phyloP scores from a whole-genome alignment of 2,888 invertebrate genomes.

The Ganaspis brasiliensis region DNA sequence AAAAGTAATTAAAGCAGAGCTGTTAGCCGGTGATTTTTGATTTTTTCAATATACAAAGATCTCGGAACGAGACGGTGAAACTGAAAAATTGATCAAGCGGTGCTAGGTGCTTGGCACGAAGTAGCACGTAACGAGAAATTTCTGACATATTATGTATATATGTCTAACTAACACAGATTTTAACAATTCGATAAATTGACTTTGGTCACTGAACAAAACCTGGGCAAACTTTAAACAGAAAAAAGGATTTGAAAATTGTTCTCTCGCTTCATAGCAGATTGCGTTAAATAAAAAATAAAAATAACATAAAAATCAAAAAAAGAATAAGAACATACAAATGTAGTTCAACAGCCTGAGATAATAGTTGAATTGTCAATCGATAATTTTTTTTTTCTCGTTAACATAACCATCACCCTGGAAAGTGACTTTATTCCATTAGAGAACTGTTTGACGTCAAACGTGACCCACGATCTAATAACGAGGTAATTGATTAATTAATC shows the following conservation, averaged over 20 bases:
- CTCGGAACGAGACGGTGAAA: constrained; percentile 20
- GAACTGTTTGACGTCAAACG: constrained; percentile 32
- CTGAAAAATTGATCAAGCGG: constrained; percentile 41
- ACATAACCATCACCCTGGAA: background rate
- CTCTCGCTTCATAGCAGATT: background rate
- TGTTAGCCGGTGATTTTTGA: constrained; percentile 20
- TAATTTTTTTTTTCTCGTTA: background rate
- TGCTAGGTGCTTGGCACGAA: constrained; percentile 40
- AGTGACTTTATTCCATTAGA: constrained; percentile 22
- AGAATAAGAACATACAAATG: background rate
- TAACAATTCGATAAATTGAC: constrained; percentile 32
- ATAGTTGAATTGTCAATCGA: background rate
- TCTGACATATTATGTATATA: background rate
- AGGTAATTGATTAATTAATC: constrained; percentile 37
- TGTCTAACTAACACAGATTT: constrained; percentile 16
- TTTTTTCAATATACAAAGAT: background rate
- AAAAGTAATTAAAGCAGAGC: constrained; percentile 6
- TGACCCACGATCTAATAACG: constrained; percentile 28
- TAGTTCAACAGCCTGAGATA: background rate
- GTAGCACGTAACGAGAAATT: constrained; percentile 32
- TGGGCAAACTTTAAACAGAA: background rate
- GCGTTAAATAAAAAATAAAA: background rate
- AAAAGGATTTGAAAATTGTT: background rate
- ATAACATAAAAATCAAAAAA: background rate
- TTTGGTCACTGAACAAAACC: background rate